Percentiles rank a stretch among this genome's conserved stretches.
Conservation (phyloP, 1,140 invertebrate species). For the Caenorhabditis elegans region DNA sequence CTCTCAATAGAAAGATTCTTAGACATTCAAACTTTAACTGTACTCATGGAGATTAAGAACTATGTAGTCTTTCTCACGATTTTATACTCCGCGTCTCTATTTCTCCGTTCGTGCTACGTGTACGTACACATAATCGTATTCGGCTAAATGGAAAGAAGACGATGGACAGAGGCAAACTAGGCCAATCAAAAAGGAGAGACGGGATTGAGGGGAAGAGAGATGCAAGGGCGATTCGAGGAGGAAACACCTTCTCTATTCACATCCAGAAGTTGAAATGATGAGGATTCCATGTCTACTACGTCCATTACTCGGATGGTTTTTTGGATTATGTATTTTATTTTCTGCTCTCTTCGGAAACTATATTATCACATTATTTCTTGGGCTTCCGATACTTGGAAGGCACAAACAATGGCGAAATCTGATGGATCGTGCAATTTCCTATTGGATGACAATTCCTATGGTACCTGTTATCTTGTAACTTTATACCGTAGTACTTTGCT, state of each 20-base stretch:
- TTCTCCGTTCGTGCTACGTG: not conserved
- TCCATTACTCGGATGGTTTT: slow-evolving; percentile 45
- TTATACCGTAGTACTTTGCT: not conserved
- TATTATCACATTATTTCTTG: slow-evolving; percentile 51
- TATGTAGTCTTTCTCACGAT: too few species aligned
- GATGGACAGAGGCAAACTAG: slow-evolving; percentile 7
- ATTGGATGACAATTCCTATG: slow-evolving; percentile 54
- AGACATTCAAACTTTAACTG: too few species aligned
- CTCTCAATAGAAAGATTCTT: too few species aligned
- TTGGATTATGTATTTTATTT: slow-evolving; percentile 46
- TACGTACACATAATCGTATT: not conserved
- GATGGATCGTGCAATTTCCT: slow-evolving; percentile 51
- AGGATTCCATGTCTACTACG: slow-evolving; percentile 35
- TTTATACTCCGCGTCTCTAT: too few species aligned
- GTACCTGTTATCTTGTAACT: slow-evolving; percentile 27
- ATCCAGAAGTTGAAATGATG: not conserved
- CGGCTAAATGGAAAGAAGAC: not conserved
- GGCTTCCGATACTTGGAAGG: slow-evolving; percentile 37
- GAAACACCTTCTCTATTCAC: not conserved
- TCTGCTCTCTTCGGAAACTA: slow-evolving; percentile 51
- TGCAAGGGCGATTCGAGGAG: slow-evolving; percentile 11
- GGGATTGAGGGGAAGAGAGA: not conserved
- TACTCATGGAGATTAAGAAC: too few species aligned
- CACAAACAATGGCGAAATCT: slow-evolving; percentile 44
- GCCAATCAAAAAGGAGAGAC: not conserved